These are phyloP conservation scores for silkworm (Bombyx mori) DNA, from an alignment of 1,140 invertebrate species.

Conservation along the genomic window ASM3026992v2 NC_085129.1:11051501-11052000, in stretches of 20 bases:
- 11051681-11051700: too few species aligned
- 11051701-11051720: too few species aligned
- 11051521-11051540: too few species aligned
- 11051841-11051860: conserved; percentile 35
- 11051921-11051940: conserved; percentile 72
- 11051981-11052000: background rate
- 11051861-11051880: conserved; percentile 61
- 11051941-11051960: conserved; percentile 70
- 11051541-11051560: too few species aligned
- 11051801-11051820: conserved; percentile 58
- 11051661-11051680: too few species aligned
- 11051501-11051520: too few species aligned
- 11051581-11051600: too few species aligned
- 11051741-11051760: background rate
- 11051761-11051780: conserved; percentile 1
- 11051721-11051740: too few species aligned
- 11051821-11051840: conserved; percentile 47
- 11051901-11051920: conserved; percentile 68
- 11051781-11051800: conserved; percentile 59
- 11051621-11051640: too few species aligned
- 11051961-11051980: background rate
- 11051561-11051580: too few species aligned
- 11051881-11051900: conserved; percentile 62
- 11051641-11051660: too few species aligned
- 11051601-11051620: too few species aligned